Evolutionary conservation across 2,113 vertebrate genomes (phyloP), one percentile per base, ranked within the genome.

Genomic region (Oceanites oceanicus): DNA sequence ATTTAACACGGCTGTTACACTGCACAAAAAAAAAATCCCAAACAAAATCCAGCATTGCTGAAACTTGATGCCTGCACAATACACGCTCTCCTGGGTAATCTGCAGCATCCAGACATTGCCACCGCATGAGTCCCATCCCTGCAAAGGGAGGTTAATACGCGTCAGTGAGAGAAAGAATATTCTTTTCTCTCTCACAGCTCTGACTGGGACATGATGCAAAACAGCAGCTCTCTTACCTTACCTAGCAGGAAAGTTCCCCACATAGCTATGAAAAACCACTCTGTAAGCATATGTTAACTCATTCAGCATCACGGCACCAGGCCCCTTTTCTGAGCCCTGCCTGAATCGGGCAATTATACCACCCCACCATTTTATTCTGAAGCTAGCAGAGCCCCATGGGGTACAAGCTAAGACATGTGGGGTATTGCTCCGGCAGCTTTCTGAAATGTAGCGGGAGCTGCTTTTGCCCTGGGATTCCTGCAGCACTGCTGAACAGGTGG

Each of bases 51-150:
- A 83, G n/a, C 68, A 26, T 29, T 47, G 81, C 66, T 92, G 84
- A 96, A 88, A 90, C n/a, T 42, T 72, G 68, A 83, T 83, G 76
- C 68, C 65, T 73, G 50, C 40, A 90, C 65, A 95, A 93, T 74
- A 65, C 42, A 49, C 0, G 0, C 42, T 81, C 89, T 88, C 88
- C 52, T 90, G 91, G 56, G 77, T 53, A 95, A 87, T 85, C 80
- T 68, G 44, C 49, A 92, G 80, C 80, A 87, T 67, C 70, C 73
- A 53, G 71, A 66, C 70, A 67, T 4, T 53, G 66, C 58, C 85
- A 66, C 58, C 4, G 4, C 74, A 17, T 5, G 49, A 94, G 42
- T 26, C 58, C 29, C 62, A 38, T 49, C 66, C 66, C 74, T 72
- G 86, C 52, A 86, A 87, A 91, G 44, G 52, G 52, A 76, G 45